A percentile compares a stretch with the other conserved stretches of the same genome.
These are phyloP conservation scores for Amphimallon solstitiale DNA, from an alignment of 2,888 invertebrate species.

Conservation along the genomic window DNA sequence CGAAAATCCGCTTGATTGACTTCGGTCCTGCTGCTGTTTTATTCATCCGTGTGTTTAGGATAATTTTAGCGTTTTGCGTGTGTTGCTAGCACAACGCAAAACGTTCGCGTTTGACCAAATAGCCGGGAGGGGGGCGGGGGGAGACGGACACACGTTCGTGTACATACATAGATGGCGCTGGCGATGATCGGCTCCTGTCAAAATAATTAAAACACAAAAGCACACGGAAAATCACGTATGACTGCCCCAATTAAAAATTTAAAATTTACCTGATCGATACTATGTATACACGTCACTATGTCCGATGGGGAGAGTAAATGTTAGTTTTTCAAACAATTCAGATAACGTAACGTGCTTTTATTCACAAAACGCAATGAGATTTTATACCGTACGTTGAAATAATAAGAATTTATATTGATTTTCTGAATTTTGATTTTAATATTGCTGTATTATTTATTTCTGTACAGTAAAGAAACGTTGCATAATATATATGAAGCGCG, in stretches of 20 bases:
- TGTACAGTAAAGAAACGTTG: too few relatives aligned
- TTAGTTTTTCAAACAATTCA: too few relatives aligned
- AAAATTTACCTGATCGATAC: slow-evolving; percentile 12
- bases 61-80: slow-evolving; percentile 13
- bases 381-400: too few relatives aligned
- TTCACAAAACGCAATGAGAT: too few relatives aligned
- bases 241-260: slow-evolving; percentile 26
- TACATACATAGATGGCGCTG: background rate
- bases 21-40: slow-evolving; percentile 9
- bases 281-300: background rate
- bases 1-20: slow-evolving; percentile 7
- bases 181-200: slow-evolving; percentile 10
- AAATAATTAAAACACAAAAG: slow-evolving; percentile 22
- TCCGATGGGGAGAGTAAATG: too few relatives aligned
- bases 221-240: slow-evolving; percentile 28
- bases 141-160: background rate
- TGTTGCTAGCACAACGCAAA: background rate
- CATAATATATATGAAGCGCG: too few relatives aligned
- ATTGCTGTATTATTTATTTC: too few relatives aligned
- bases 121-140: background rate
- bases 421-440: too few relatives aligned
- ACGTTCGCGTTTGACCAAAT: too few relatives aligned
- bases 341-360: too few relatives aligned
- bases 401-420: too few relatives aligned
- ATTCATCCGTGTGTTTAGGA: slow-evolving; percentile 3